These are phyloP conservation scores for Nudaria mundana DNA, from an alignment of 2,888 invertebrate species.

Conservation along the genomic window DNA sequence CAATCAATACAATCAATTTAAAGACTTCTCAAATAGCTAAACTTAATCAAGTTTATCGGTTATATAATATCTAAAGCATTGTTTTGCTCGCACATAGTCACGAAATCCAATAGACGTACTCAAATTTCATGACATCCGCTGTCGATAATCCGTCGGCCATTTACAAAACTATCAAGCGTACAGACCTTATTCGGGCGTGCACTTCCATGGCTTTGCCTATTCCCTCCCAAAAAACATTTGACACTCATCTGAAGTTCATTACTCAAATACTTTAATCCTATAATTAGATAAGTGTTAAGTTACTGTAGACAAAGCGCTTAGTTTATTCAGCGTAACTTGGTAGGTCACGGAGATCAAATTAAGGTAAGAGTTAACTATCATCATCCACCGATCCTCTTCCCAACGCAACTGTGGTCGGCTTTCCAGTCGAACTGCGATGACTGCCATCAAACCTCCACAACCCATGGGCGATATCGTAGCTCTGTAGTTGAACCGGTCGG, in stretches of 20 bases:
- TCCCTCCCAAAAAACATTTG: conserved; percentile 69
- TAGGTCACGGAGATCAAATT: too few relatives aligned
- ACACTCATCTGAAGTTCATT: conserved; percentile 73
- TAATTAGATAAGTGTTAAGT: conserved; percentile 64
- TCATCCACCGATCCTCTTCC: too few relatives aligned
- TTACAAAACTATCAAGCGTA: conserved; percentile 51
- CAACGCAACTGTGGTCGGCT: too few relatives aligned
- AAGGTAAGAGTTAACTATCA: too few relatives aligned
- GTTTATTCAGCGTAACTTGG: conserved; percentile 2
- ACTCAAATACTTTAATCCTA: conserved; percentile 64
- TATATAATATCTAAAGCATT: conserved; percentile 31
- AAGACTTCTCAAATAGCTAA: conserved; percentile 2
- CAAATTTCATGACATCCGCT: conserved; percentile 69
- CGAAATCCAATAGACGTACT: conserved; percentile 63
- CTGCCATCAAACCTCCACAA: too few relatives aligned
- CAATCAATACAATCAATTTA: too few relatives aligned
- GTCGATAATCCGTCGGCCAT: conserved; percentile 60
- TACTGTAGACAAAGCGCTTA: conserved; percentile 43
- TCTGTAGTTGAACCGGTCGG: too few relatives aligned
- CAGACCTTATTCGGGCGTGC: conserved; percentile 73
- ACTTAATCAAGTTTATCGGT: conserved; percentile 10
- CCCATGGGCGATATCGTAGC: too few relatives aligned
- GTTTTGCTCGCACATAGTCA: conserved; percentile 52
- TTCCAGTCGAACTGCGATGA: too few relatives aligned
- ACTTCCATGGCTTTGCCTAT: conserved; percentile 73